Percentiles rank a stretch among this genome's conserved stretches.
These are phyloP conservation scores for Lucinisca nassula DNA, from an alignment of 2,888 invertebrate species.

Conservation along the genomic window DNA sequence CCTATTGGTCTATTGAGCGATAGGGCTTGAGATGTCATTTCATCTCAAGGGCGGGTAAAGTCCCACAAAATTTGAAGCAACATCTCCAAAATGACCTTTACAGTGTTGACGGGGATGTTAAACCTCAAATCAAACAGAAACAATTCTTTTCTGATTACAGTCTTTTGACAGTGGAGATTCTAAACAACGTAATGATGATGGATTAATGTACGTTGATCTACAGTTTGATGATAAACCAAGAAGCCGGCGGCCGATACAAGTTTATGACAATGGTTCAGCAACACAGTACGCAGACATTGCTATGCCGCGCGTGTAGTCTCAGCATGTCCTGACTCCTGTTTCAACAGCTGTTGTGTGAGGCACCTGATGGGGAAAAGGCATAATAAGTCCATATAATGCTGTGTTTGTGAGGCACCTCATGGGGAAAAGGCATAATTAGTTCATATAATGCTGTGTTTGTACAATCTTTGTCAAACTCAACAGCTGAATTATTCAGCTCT, in stretches of 20 bases:
- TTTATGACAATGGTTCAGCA: constrained; percentile 61
- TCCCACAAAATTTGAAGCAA: no score
- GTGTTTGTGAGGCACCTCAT: neutral
- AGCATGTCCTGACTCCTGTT: neutral
- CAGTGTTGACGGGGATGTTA: no score
- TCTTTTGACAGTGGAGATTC: constrained; percentile 68
- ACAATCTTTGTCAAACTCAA: neutral
- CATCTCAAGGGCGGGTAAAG: no score
- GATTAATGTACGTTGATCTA: constrained; percentile 76
- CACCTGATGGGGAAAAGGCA: no score
- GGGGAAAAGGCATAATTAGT: neutral
- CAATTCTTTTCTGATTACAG: constrained; percentile 62
- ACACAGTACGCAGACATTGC: constrained; percentile 75
- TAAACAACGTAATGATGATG: constrained; percentile 73
- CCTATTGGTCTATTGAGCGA: no score
- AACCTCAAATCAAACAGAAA: no score
- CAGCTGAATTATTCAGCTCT: neutral
- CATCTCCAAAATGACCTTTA: no score
- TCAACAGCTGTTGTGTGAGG: neutral
- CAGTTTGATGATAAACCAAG: constrained; percentile 79
- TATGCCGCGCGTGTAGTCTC: constrained; percentile 76
- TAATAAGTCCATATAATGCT: neutral
- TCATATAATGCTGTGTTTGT: neutral
- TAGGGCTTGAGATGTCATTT: no score
- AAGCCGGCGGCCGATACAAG: constrained; percentile 78